These are phyloP conservation scores for Chionis minor DNA, from an alignment of 2,113 vertebrate species.

Conservation along the genomic window DNA sequence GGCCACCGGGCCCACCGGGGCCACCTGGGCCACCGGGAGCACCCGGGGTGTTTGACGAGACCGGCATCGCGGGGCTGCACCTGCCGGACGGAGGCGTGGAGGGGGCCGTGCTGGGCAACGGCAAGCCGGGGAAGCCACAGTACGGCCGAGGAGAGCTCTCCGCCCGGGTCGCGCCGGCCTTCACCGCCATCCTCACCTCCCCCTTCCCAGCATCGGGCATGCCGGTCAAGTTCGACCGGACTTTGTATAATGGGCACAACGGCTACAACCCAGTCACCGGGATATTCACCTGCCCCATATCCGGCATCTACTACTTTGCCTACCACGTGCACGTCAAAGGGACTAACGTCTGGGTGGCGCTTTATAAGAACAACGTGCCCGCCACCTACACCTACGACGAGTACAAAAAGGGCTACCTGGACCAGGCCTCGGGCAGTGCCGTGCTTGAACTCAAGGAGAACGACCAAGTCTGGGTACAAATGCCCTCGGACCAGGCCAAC, in stretches of 20 bases:
- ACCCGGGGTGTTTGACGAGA: conserved; percentile 77
- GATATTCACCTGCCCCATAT: conserved; percentile 92
- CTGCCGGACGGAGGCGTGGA: conserved; percentile 82
- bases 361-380: conserved; percentile 99
- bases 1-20: conserved; percentile 80
- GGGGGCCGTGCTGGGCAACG: conserved; percentile 84
- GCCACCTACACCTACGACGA: conserved; percentile 98
- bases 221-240: conserved; percentile 97
- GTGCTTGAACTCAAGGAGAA: conserved; percentile 96
- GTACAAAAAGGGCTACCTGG: conserved; percentile 99
- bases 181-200: conserved; percentile 93
- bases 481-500: conserved; percentile 98
- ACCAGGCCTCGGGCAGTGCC: conserved; percentile 97
- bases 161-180: conserved; percentile 85
- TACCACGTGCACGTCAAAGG: conserved; percentile 99
- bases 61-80: conserved; percentile 83
- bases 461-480: conserved; percentile 97
- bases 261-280: conserved; percentile 92
- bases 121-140: conserved; percentile 81
- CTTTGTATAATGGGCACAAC: conserved; percentile 94
- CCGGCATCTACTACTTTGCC: conserved; percentile 97
- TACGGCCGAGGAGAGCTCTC: conserved; percentile 86
- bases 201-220: conserved; percentile 94
- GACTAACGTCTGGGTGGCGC: conserved; percentile 96
- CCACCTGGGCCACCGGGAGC: conserved; percentile 83